Conservation (phyloP, 2,797 vertebrate species). For the Agapornis canus region DNA sequence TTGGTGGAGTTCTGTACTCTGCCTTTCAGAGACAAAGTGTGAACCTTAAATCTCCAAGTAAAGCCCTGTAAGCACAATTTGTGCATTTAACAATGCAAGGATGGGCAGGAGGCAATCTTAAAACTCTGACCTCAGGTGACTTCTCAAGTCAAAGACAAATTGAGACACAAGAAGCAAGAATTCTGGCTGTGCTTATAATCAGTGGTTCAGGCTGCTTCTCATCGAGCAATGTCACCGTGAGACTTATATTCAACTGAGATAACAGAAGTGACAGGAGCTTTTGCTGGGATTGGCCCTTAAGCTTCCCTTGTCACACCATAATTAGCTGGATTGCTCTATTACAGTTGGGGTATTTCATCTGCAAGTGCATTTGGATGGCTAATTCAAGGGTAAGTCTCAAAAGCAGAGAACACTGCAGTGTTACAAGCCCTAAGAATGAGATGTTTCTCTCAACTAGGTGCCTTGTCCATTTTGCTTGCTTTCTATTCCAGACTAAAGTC, state of each 20-base stretch:
- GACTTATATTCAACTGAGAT: neutral
- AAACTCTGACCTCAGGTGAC: constrained; percentile 1
- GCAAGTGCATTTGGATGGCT: neutral
- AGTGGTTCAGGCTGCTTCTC: constrained; percentile 24
- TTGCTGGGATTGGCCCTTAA: constrained; percentile 8
- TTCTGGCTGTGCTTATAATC: neutral
- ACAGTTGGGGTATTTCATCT: neutral
- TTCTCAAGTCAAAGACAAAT: neutral
- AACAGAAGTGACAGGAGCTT: constrained; percentile 47
- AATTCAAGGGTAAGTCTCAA: neutral
- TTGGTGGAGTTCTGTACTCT: neutral
- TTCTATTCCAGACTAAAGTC: accelerated
- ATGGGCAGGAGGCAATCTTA: neutral
- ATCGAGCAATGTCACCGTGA: neutral
- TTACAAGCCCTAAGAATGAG: neutral
- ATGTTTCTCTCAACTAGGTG: neutral
- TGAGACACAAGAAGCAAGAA: neutral
- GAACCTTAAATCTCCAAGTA: neutral
- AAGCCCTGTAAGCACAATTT: neutral
- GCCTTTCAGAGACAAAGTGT: neutral
- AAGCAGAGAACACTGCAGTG: neutral
- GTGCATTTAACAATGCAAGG: neutral
- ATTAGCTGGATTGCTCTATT: neutral
- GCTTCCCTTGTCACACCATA: constrained; percentile 24
- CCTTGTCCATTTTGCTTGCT: neutral